These are phyloP conservation scores for Heliconius hortense DNA, from an alignment of 2,888 invertebrate species.

Conservation along the genomic window DNA sequence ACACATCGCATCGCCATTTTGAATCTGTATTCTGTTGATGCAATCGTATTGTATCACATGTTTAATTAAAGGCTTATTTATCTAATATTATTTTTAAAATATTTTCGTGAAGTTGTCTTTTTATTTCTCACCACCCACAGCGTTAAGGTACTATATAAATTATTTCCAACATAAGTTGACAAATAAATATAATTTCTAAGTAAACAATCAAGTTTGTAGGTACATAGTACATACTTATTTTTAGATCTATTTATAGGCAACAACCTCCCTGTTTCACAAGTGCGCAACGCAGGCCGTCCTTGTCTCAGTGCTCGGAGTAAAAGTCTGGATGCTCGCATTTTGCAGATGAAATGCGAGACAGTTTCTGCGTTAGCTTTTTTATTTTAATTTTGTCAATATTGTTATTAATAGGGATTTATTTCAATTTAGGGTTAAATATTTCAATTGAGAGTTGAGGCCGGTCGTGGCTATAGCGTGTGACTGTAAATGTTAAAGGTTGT, in stretches of 20 bases:
- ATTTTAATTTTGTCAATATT: not conserved
- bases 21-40: slow-evolving; percentile 12
- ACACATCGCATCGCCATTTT: slow-evolving; percentile 9
- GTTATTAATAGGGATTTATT: not conserved
- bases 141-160: not conserved
- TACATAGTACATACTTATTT: not conserved
- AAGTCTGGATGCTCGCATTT: slow-evolving; percentile 35
- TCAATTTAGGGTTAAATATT: too few relatives aligned
- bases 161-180: not conserved
- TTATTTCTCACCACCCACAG: not conserved
- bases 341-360: slow-evolving; percentile 8
- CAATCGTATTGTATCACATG: not conserved
- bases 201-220: not conserved
- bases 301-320: slow-evolving; percentile 8
- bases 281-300: slow-evolving; percentile 31
- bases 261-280: slow-evolving; percentile 26
- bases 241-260: slow-evolving; percentile 36
- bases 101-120: not conserved
- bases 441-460: not conserved
- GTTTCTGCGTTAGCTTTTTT: not conserved
- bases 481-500: too few relatives aligned
- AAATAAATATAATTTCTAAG: not conserved
- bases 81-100: not conserved
- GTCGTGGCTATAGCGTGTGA: too few relatives aligned
- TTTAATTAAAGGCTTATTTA: not conserved